Base-by-base conservation (phyloP, 2,888 invertebrate genomes). In the Reticulitermes lucifugus region DNA sequence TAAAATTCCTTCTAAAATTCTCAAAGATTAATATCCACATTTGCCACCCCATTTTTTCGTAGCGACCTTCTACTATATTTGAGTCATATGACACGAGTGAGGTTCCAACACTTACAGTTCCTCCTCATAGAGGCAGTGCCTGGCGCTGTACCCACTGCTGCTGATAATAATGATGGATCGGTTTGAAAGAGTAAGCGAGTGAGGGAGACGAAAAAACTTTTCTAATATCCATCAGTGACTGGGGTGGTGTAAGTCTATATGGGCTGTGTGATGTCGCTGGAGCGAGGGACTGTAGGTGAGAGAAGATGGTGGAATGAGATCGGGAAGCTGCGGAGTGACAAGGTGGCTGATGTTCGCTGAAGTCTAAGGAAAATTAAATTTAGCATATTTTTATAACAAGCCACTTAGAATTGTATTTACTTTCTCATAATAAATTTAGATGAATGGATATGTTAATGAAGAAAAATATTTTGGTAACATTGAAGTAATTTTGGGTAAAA, bases 121-220 rank as follows among this genome's bases (percentile, higher is more conserved):
- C 46, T 46, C 80, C 59, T 55, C 55, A 41, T 81, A 25, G 29
- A n/a, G 79, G 35, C 43, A 29, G 79, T 70, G 51, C 60, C 60
- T 71, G 51, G 25, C 55, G 86, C 84, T 71, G 79, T 79, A 77
- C 84, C 80, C 79, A 59, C 71, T 73, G 60, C 85, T 79, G 84
- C 86, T 85, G 87, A 86, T 87, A 87, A 87, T 86, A 87, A 87
- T 87, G 87, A 87, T 87, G 87, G 87, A 87, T 87, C 86, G 83
- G 83, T 85, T 85, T 73, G 83, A 77, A 77, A 77, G 77, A 77
- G 77, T 51, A 46, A 73, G 73, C 41, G 73, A 73, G 80, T 59
- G 75, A 77, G 83, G 79, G 83, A 83, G 81, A 85, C 83, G 83
- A 43, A 55, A 83, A 86, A 86, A 85, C 73, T 86, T 86, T 86